phyloP scores from a whole-genome alignment of 2,797 vertebrate genomes.

The Cyprinella venusta region DNA sequence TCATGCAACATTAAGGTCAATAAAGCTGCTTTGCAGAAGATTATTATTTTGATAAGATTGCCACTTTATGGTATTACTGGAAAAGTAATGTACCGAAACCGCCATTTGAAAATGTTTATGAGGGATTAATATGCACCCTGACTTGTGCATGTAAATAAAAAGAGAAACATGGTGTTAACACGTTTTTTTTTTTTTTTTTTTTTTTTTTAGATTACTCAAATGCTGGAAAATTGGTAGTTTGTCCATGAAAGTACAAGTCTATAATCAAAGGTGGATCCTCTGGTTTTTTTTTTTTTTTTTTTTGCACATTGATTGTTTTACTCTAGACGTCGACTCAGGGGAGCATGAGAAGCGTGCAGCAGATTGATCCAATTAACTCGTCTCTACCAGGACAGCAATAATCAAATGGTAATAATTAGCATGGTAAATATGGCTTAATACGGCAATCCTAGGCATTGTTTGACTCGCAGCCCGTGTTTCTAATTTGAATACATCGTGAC shows the following conservation, averaged over 20 bases:
- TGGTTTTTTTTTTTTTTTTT: not conserved
- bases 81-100: not conserved
- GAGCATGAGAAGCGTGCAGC: slow-evolving; percentile 20
- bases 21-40: not conserved
- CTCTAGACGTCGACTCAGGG: slow-evolving; percentile 37
- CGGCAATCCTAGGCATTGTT: slow-evolving; percentile 6
- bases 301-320: slow-evolving; percentile 46
- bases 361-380: slow-evolving; percentile 56
- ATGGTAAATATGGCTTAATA: slow-evolving; percentile 50
- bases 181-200: not conserved
- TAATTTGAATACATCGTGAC: slow-evolving; percentile 25
- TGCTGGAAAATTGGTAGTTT: slow-evolving; percentile 1
- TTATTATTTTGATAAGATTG: not conserved
- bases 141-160: not conserved
- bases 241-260: slow-evolving; percentile 11
- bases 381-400: slow-evolving; percentile 42
- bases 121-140: not conserved
- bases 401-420: slow-evolving; percentile 49
- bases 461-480: slow-evolving; percentile 17
- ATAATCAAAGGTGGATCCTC: slow-evolving; percentile 30
- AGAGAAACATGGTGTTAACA: not conserved
- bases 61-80: not conserved
- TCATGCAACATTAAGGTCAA: slow-evolving; percentile 4
- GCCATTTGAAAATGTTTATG: not conserved
- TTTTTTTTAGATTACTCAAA: slow-evolving; percentile 2